Evolutionary conservation across 2,113 vertebrate species (phyloP).

Genomic region (Nyctereutes procyonoides): DNA sequence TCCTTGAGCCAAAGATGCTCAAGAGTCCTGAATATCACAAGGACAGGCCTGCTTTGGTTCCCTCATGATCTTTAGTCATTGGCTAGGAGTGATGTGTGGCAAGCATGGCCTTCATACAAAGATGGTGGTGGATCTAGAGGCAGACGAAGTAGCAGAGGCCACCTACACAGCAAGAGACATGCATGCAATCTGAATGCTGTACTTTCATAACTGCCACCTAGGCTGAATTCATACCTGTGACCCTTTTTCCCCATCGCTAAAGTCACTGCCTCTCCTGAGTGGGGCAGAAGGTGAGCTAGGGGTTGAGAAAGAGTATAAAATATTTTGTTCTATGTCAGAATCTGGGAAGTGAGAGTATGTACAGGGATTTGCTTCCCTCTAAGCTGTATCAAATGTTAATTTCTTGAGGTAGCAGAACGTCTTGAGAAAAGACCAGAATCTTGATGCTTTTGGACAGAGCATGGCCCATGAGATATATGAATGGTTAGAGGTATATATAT

Average conservation of each 20-base stretch:
- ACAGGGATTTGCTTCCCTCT: neutral
- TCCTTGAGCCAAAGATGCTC: neutral
- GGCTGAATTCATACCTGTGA: neutral
- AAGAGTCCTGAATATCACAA: neutral
- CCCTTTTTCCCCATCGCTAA: accelerated
- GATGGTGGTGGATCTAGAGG: neutral
- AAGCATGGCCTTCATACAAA: neutral
- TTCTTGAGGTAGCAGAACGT: neutral
- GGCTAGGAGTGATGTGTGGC: neutral
- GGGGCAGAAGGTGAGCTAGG: neutral
- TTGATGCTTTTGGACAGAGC: neutral
- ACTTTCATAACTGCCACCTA: neutral
- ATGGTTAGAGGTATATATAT: too few species aligned
- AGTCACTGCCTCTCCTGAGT: neutral
- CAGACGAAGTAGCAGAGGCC: accelerated
- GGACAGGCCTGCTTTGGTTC: neutral
- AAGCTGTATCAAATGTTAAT: neutral
- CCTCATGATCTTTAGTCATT: neutral
- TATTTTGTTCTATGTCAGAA: neutral
- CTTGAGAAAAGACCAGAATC: neutral
- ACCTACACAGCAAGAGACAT: neutral
- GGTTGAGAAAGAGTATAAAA: neutral
- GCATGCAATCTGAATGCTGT: neutral
- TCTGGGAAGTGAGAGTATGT: neutral
- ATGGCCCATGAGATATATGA: neutral